Percentiles rank a stretch among this genome's conserved stretches.
Evolutionary conservation across 2,113 vertebrate species (phyloP).

Genomic region (Pseudopipra pipra): DNA sequence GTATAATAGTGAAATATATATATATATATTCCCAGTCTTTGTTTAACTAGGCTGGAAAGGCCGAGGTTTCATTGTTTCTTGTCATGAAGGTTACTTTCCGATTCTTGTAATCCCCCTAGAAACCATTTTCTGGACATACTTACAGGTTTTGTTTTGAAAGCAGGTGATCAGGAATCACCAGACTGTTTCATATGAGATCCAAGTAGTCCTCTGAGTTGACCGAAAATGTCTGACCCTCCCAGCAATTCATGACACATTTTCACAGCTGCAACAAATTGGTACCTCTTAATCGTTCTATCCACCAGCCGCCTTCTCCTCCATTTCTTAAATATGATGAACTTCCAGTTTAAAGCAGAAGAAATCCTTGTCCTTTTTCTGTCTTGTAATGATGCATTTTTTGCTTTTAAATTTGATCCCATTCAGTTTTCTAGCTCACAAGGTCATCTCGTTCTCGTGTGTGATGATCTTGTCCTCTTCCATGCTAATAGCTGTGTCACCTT

Average conservation of each 20-base stretch:
- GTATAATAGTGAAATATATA: neutral
- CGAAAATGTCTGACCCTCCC: neutral
- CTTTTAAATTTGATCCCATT: neutral
- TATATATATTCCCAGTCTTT: neutral
- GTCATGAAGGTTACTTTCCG: neutral
- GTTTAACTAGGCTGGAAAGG: neutral
- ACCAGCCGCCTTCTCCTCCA: neutral
- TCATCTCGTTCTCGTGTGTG: neutral
- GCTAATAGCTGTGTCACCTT: neutral
- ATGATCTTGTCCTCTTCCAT: neutral
- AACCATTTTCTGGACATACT: neutral
- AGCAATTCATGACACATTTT: neutral
- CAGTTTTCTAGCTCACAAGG: neutral
- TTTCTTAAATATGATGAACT: neutral
- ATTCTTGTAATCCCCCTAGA: neutral
- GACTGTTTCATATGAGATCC: neutral
- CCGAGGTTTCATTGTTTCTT: neutral
- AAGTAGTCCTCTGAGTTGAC: neutral
- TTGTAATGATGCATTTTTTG: neutral
- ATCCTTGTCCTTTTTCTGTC: neutral
- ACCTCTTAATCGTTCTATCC: neutral
- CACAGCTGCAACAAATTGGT: neutral
- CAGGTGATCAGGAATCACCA: neutral
- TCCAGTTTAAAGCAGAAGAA: neutral
- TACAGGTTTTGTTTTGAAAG: neutral